These are phyloP conservation scores for Tinea pellionella DNA, from an alignment of 2,888 invertebrate species.

Conservation along the genomic window DNA sequence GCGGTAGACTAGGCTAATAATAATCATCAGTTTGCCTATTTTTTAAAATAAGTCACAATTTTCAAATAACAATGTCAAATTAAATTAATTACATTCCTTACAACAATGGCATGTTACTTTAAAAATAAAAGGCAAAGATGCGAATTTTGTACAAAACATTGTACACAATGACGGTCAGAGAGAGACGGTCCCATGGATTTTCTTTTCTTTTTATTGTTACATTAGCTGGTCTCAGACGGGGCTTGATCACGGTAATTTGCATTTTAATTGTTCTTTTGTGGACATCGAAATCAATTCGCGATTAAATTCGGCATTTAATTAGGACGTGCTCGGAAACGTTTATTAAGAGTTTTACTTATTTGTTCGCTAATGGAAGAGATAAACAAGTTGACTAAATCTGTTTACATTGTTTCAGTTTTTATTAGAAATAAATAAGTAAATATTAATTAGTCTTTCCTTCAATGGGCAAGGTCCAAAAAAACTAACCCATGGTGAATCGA, in stretches of 20 bases:
- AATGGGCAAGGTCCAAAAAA: too few relatives aligned
- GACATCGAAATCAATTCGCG: slow-evolving; percentile 39
- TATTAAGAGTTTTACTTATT: slow-evolving; percentile 9
- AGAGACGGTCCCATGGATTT: slow-evolving; percentile 12
- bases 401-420: background rate
- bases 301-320: slow-evolving; percentile 27
- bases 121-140: background rate
- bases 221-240: slow-evolving; percentile 22
- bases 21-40: too few relatives aligned
- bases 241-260: slow-evolving; percentile 40
- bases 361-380: slow-evolving; percentile 11
- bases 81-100: background rate
- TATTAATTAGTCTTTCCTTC: background rate
- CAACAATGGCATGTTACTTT: slow-evolving; percentile 1
- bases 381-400: background rate
- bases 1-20: too few relatives aligned
- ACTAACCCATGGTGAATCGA: too few relatives aligned
- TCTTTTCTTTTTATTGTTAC: slow-evolving; percentile 17
- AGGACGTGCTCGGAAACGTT: slow-evolving; percentile 8
- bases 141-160: slow-evolving; percentile 6
- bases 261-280: slow-evolving; percentile 45
- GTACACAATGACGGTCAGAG: background rate
- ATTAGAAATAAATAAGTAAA: background rate
- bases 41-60: background rate
- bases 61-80: background rate